Evolutionary conservation across 2,113 vertebrate species (phyloP).

Genomic region (Nesospiza acunhae): DNA sequence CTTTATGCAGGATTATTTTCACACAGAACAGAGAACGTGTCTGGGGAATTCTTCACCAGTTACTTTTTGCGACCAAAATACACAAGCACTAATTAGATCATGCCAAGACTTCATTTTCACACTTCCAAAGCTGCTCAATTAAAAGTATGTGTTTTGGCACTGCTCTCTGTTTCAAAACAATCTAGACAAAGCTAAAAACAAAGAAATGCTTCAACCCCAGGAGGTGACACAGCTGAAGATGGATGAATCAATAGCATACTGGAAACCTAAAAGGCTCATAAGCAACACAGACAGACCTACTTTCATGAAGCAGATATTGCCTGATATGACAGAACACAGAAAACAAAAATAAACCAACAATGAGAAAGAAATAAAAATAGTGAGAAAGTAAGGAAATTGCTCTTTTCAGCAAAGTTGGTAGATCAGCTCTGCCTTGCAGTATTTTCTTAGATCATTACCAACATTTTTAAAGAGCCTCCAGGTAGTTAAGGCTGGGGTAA

Average conservation of each 20-base stretch:
- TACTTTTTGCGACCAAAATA: constrained; percentile 44
- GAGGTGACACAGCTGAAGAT: neutral
- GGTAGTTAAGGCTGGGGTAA: neutral
- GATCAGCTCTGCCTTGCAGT: neutral
- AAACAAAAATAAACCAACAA: constrained; percentile 9
- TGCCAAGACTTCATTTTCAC: constrained; percentile 45
- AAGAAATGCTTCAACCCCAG: constrained; percentile 10
- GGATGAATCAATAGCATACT: neutral
- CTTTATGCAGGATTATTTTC: neutral
- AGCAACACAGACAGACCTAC: neutral
- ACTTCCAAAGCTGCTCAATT: constrained; percentile 49
- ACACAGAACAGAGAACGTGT: neutral
- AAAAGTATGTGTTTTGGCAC: constrained; percentile 47
- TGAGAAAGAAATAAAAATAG: neutral
- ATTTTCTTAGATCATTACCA: neutral
- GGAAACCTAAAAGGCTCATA: neutral
- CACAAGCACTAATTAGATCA: constrained; percentile 47
- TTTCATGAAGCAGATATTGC: neutral
- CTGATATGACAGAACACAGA: neutral
- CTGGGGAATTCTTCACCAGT: neutral
- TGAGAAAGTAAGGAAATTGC: neutral
- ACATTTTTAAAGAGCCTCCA: neutral
- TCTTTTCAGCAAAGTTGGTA: neutral
- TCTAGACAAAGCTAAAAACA: constrained; percentile 37
- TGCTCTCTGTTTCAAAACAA: constrained; percentile 33